Base-by-base conservation (phyloP, 2,888 invertebrate genomes). In the Altica lythri region DNA sequence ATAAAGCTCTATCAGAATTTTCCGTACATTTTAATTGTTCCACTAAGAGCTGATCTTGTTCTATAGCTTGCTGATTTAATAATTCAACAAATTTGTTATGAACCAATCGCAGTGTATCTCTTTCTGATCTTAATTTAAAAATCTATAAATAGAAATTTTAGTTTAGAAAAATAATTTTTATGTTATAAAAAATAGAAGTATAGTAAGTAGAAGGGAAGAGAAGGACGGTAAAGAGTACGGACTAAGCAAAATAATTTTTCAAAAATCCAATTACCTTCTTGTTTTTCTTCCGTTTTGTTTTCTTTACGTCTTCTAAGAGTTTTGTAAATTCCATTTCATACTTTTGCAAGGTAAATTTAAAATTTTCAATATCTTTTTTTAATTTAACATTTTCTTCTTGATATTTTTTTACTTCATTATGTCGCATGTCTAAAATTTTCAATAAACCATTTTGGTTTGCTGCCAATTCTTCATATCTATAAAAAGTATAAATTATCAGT, bases 381-480 rank as follows among this genome's bases (percentile, higher is more conserved):
- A 72, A 55, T 10, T 40, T 52, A 2, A 60, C 62, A 53, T 73
- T 74, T 52, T 74, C 72, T 6, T 62, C 61, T 32, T 68, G 63
- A 10, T 68, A 65, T 60, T 68, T 71, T 43, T 69, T 62, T 10
- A 70, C 61, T 53, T 74, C 75, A 16, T 65, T 65, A 22, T 66
- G 67, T 63, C 69, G 68, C 16, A 67, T 48, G 35, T 73, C 71
- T 5, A 75, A 44, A 9, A 73, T 57, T 64, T 73, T 72, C 9
- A 75, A 57, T 16, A 75, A 57, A 18, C 72, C 72, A 48, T 72
- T 68, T 35, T 75, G 68, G 52, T 66, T 74, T 2, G 68, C 60
- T 9, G 72, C 35, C 2, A 75, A 57, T 57, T 75, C 75, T 60
- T 75, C 75, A 51, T 74, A 72, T 54, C 73, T 74, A 19, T 13